A percentile compares a stretch with the other conserved stretches of the same genome.
Conservation (phyloP, 2,888 invertebrate genomes). For the Lasioglossum zephyrum region DNA sequence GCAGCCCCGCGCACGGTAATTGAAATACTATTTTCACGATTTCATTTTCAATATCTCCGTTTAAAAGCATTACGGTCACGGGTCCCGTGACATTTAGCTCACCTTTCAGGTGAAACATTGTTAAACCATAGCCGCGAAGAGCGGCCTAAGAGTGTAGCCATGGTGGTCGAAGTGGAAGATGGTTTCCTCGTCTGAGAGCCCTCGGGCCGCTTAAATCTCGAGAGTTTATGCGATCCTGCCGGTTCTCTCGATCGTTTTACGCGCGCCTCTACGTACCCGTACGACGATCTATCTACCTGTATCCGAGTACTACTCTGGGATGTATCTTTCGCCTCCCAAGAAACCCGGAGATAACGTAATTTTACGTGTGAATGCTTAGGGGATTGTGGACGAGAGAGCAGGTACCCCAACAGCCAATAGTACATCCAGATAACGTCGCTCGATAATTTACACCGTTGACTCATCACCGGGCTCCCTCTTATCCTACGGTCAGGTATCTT, state of each 20-base stretch:
- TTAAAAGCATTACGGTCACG: conserved; percentile 48
- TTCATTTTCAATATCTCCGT: conserved; percentile 58
- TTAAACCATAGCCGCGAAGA: conserved; percentile 36
- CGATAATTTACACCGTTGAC: conserved; percentile 81
- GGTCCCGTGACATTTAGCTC: conserved; percentile 56
- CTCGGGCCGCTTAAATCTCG: conserved; percentile 69
- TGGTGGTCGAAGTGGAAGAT: conserved; percentile 69
- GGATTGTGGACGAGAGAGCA: conserved; percentile 74
- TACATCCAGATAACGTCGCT: conserved; percentile 77
- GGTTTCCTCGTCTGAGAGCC: conserved; percentile 70
- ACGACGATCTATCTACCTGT: conserved; percentile 74
- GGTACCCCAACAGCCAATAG: conserved; percentile 79
- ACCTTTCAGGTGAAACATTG: conserved; percentile 56
- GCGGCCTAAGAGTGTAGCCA: conserved; percentile 59
- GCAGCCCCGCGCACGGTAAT: conserved; percentile 29
- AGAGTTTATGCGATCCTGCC: conserved; percentile 73
- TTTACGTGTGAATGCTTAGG: conserved; percentile 80
- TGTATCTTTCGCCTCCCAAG: conserved; percentile 75
- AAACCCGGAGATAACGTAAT: conserved; percentile 81
- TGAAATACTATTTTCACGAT: conserved; percentile 58
- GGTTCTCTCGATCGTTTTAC: conserved; percentile 73
- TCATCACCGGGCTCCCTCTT: conserved; percentile 64
- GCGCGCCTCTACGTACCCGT: conserved; percentile 68
- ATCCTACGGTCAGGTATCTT: conserved; percentile 57
- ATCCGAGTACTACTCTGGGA: conserved; percentile 67